Conservation (phyloP, 2,113 vertebrate genomes). For the Tonatia bakeri region DNA sequence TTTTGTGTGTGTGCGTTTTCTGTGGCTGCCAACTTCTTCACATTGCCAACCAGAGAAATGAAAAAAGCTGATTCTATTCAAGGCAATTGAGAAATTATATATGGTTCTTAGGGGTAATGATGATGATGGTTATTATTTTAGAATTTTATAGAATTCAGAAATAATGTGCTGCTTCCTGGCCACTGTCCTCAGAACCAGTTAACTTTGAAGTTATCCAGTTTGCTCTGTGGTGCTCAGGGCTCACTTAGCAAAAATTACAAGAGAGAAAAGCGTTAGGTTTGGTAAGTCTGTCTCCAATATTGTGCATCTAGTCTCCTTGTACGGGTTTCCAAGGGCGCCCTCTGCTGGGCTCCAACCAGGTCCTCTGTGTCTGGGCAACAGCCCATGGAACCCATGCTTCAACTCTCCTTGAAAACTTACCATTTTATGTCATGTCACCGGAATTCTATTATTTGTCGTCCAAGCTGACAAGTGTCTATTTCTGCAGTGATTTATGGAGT, state of each 20-base stretch:
- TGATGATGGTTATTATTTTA: neutral
- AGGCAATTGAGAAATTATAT: neutral
- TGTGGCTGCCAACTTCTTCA: neutral
- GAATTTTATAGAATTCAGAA: neutral
- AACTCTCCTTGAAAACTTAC: neutral
- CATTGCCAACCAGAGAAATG: neutral
- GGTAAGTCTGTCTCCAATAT: neutral
- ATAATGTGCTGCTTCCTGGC: neutral
- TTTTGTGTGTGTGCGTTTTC: neutral
- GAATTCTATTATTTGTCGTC: neutral
- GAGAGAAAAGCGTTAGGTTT: neutral
- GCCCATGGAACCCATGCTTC: neutral
- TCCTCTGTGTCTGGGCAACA: neutral
- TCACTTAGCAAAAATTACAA: neutral
- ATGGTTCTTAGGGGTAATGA: neutral
- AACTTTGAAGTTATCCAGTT: neutral
- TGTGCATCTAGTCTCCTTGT: neutral
- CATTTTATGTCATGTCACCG: neutral
- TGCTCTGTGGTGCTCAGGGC: neutral
- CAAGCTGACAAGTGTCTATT: neutral
- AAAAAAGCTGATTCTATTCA: neutral
- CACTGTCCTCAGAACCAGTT: neutral
- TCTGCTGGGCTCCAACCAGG: slow-evolving; percentile 34
- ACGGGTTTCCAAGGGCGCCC: slow-evolving; percentile 44
- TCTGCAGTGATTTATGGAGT: neutral